Conservation (phyloP, 1,140 invertebrate species). For the Drosophila equinoxialis region DNA sequence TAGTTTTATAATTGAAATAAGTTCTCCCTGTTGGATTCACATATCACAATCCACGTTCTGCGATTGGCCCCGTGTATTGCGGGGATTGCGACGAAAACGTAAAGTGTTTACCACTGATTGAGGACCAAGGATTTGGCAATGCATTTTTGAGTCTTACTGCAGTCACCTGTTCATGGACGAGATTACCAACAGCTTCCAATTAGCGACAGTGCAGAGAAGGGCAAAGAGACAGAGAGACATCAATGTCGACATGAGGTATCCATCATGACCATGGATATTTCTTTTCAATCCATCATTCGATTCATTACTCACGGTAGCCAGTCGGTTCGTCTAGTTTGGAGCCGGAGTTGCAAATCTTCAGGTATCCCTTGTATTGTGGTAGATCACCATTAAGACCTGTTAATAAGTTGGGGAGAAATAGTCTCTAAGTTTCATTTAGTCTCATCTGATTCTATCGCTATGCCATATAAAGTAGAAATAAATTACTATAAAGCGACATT, state of each 20-base stretch:
- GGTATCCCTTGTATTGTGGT: background rate
- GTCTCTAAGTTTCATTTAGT: no score
- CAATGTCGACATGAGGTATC: background rate
- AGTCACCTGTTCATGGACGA: conserved; percentile 2
- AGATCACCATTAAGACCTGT: no score
- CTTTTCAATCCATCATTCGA: background rate
- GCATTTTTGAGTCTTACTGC: conserved; percentile 7
- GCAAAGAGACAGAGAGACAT: no score
- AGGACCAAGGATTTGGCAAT: conserved; percentile 13
- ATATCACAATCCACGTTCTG: background rate
- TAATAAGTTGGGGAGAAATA: no score
- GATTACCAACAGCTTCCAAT: conserved; percentile 27
- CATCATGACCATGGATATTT: conserved; percentile 5
- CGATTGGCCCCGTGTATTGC: background rate
- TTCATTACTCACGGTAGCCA: background rate
- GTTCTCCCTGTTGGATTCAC: conserved; percentile 25
- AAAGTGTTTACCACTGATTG: conserved; percentile 26
- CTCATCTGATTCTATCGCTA: no score
- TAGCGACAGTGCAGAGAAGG: conserved; percentile 13
- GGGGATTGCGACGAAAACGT: background rate
- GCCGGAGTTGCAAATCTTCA: no score
- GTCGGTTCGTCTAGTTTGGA: background rate
- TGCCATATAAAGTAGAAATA: no score
- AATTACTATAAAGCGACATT: no score
- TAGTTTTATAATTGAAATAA: conserved; percentile 69